A percentile compares a stretch with the other conserved stretches of the same genome.
These are phyloP conservation scores for Ashinkailepas kermadecensis DNA, from an alignment of 2,888 invertebrate species.

Conservation along the genomic window DNA sequence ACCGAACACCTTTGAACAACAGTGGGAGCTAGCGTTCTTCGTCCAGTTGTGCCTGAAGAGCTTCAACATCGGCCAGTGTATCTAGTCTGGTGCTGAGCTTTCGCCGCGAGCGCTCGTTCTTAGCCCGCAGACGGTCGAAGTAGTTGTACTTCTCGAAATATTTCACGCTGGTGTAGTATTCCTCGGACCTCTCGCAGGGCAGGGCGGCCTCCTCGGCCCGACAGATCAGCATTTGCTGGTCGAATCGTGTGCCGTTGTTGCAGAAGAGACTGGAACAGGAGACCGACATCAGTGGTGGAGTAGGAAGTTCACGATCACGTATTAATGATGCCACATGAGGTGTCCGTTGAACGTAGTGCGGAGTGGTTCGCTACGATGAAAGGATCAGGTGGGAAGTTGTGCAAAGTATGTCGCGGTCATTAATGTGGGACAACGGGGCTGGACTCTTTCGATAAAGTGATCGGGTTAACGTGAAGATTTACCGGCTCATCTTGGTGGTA, in stretches of 20 bases:
- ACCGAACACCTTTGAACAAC: no score
- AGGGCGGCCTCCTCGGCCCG: not conserved
- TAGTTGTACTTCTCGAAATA: slow-evolving; percentile 19
- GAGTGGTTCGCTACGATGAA: no score
- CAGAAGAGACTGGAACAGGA: slow-evolving; percentile 3
- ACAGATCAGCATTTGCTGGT: slow-evolving; percentile 11
- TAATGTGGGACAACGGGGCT: no score
- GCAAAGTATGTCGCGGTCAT: no score
- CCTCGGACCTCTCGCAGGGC: not conserved
- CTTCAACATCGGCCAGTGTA: not conserved
- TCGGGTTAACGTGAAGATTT: no score
- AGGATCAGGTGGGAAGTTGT: no score
- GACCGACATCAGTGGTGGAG: no score
- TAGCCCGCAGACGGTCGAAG: not conserved
- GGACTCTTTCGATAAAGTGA: no score
- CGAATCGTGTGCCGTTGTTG: slow-evolving; percentile 15
- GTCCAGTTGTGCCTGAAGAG: not conserved
- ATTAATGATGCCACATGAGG: no score
- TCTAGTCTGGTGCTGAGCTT: not conserved
- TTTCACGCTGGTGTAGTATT: slow-evolving; percentile 2
- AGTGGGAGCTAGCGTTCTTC: not conserved
- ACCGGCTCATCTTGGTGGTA: no score
- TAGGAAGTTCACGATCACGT: no score
- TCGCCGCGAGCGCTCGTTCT: not conserved
- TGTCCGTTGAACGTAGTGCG: no score